phyloP scores from a whole-genome alignment of 2,797 vertebrate genomes.

The Phrynocephalus guinanensis region DNA sequence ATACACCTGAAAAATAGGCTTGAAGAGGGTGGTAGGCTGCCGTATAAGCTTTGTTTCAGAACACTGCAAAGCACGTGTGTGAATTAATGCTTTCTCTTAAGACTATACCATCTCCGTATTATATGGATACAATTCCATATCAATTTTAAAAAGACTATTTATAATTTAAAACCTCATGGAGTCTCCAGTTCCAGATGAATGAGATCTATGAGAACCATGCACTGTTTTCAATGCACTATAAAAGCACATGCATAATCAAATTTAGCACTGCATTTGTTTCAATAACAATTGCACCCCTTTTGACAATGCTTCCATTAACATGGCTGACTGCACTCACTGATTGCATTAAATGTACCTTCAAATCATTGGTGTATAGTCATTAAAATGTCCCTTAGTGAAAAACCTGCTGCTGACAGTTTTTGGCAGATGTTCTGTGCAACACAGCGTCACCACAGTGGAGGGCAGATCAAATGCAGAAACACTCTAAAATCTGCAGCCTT shows the following conservation, averaged over 20 bases:
- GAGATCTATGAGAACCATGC: constrained; percentile 66
- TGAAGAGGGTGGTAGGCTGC: too few relatives aligned
- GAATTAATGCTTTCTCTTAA: constrained; percentile 22
- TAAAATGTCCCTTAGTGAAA: constrained; percentile 63
- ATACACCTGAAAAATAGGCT: not conserved
- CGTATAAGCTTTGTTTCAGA: not conserved
- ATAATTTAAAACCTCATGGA: constrained; percentile 51
- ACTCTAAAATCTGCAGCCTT: not conserved
- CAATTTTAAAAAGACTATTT: constrained; percentile 55
- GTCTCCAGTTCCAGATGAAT: constrained; percentile 60
- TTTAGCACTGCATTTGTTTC: constrained; percentile 72
- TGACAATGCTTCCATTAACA: constrained; percentile 70
- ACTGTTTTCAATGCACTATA: constrained; percentile 67
- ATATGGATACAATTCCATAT: constrained; percentile 23
- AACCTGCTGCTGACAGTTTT: constrained; percentile 55
- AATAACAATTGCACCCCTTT: constrained; percentile 68
- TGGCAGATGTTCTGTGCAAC: constrained; percentile 30
- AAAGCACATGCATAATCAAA: constrained; percentile 64
- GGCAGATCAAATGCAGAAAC: constrained; percentile 1
- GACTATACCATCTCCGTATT: constrained; percentile 33
- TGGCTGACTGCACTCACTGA: constrained; percentile 69
- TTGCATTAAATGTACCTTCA: constrained; percentile 74
- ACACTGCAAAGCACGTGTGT: not conserved
- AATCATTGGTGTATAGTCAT: constrained; percentile 62
- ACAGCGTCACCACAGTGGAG: constrained; percentile 37